Evolutionary conservation across 2,888 invertebrate genomes (phyloP), one percentile per base, ranked within the genome.

Genomic region (Tuta absoluta): DNA sequence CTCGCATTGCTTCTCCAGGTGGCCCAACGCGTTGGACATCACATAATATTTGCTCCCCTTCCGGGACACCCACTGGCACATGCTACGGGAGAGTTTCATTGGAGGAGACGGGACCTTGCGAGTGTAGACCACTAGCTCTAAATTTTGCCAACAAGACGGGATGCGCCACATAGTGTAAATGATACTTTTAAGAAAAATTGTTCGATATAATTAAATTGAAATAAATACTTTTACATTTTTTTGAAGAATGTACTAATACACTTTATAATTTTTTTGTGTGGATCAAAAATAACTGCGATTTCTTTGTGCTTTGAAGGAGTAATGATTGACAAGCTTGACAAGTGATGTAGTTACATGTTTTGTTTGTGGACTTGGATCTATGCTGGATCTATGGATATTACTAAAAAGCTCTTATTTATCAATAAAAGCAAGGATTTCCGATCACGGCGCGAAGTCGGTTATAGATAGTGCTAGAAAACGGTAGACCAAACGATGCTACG

Each of bases 1-100:
- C 57, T 89, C 83, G 64, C 89, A 91, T 0, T 85, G 73, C 58
- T 61, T 73, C 64, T 91, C 89, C 1, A 91, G 65, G 61, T 80
- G 76, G 0, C 77, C 79, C 58, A 91, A 64, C 0, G 79, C 71
- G 0, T 84, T 75, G 0, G 85, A 85, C 73, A 79, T 82, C 19
- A 88, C 89, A 63, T 73, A 82, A 68, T 88, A 84, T 67, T 87
- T 71, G 64, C 80, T 84, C 1, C 69, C 68, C 2, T 77, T 79
- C 17, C 63, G 71, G 0, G 69, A 71, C 2, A 33, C 10, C 33
- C 33, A 8, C 10, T 10, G 33, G 33, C 33, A 33, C 33, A 33
- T 33, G 10, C 4, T 33, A 33, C 33, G 33, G 8, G 33, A 7
- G 1, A 5, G 10, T 33, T 33, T 33, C 19, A 60, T 2, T 0